Evolutionary conservation across 2,113 vertebrate species (phyloP), one percentile per base, ranked within the genome.

Genomic region (Lasiurus borealis): DNA sequence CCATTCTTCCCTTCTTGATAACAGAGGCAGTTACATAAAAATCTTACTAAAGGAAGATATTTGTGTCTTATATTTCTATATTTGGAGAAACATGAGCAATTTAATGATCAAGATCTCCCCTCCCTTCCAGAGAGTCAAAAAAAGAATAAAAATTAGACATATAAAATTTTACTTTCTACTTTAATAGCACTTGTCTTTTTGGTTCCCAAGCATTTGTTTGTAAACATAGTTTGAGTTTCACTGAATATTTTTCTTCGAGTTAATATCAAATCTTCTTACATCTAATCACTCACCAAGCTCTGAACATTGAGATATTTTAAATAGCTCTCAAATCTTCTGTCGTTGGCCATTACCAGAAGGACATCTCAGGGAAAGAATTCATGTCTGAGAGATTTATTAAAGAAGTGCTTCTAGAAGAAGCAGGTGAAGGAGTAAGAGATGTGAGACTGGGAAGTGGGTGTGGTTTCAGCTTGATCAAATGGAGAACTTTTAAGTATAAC

Each of bases 111-210:
- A 76, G 23, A 27, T 7, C 44, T 36, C 16, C 6, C 2, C 3
- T 3, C 25, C 1, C 16, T 7, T n/a, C 40, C 19, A 40, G 2
- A 85, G n/a, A 92, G 9, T 84, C 27, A n/a, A 95, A 91, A 57
- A 23, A 87, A 84, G 77, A 92, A 54, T 85, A 64, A 86, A 86
- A 93, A 76, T 59, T 82, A 46, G 69, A 68, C 48, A 62, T 52
- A 64, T 4, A 21, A 82, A 76, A 72, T 72, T 80, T 84, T 87
- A 94, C 29, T 75, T 92, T 83, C 64, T 64, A 57, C 25, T 83
- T 72, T 31, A 68, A 31, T 50, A 59, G 72, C 31, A 69, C 62
- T 93, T 72, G 36, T 84, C 50, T 31, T 57, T 75, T 95, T 93
- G 36, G 34, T 77, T 54, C 21, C 27, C 64, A 72, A 87, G 84